Conservation (phyloP, 2,888 invertebrate genomes). For the Amblyjoppa fuscipennis region DNA sequence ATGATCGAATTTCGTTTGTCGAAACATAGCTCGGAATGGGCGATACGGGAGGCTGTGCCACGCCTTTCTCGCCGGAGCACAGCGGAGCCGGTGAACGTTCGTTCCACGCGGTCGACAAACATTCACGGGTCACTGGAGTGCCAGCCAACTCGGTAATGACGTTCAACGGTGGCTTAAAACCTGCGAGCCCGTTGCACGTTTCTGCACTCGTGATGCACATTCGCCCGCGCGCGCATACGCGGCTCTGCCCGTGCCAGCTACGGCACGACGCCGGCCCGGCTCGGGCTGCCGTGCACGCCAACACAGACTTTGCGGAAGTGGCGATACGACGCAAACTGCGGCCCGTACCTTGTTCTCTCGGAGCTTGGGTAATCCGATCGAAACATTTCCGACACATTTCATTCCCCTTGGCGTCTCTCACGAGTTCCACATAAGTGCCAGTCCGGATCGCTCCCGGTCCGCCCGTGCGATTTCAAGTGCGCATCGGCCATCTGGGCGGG, state of each 20-base stretch:
- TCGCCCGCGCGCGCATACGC: constrained; percentile 39
- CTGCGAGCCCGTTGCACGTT: constrained; percentile 68
- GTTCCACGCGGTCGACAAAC: constrained; percentile 77
- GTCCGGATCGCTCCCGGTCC: not conserved
- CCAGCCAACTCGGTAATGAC: constrained; percentile 76
- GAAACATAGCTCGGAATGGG: constrained; percentile 78
- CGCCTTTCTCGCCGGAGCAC: constrained; percentile 81
- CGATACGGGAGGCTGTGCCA: constrained; percentile 77
- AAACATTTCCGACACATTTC: constrained; percentile 48
- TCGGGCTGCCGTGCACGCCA: constrained; percentile 34
- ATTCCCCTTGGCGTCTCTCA: constrained; percentile 16
- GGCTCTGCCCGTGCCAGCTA: not conserved
- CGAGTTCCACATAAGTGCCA: constrained; percentile 13
- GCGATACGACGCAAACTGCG: not conserved
- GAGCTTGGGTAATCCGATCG: constrained; percentile 30
- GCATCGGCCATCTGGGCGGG: constrained; percentile 1
- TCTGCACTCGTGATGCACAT: constrained; percentile 74
- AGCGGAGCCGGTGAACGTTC: constrained; percentile 78
- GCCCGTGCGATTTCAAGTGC: constrained; percentile 27
- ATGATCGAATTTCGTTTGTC: constrained; percentile 71
- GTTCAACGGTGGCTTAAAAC: constrained; percentile 72
- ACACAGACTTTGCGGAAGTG: constrained; percentile 60
- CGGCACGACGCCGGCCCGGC: constrained; percentile 20
- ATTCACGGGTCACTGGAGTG: constrained; percentile 84
- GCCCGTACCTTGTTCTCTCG: constrained; percentile 20